Evolutionary conservation across 2,797 vertebrate species (phyloP).

Genomic region (Sebastes oblongus): DNA sequence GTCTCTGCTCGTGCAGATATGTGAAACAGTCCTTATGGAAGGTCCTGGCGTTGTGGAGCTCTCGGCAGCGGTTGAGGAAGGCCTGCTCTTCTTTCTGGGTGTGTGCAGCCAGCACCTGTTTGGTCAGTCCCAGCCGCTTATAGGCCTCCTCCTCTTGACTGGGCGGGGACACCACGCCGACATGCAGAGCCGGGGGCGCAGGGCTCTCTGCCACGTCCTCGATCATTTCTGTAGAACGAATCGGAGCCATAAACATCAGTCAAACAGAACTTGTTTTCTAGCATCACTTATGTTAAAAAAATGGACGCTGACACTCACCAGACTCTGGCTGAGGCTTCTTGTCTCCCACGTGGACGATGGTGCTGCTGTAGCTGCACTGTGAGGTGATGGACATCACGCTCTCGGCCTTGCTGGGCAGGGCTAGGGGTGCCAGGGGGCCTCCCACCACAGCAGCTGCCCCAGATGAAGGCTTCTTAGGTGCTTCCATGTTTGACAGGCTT

Average conservation of each 20-base stretch:
- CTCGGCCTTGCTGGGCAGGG: constrained; percentile 90
- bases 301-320: constrained; percentile 74
- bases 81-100: constrained; percentile 95
- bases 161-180: constrained; percentile 72
- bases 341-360: constrained; percentile 97
- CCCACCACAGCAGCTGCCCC: constrained; percentile 67
- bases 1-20: constrained; percentile 74
- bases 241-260: background rate
- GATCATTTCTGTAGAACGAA: constrained; percentile 83
- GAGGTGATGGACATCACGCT: constrained; percentile 94
- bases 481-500: constrained; percentile 75
- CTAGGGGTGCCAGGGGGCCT: constrained; percentile 80
- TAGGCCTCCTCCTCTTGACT: constrained; percentile 89
- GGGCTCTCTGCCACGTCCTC: constrained; percentile 87
- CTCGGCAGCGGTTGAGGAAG: constrained; percentile 89
- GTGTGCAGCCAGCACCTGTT: constrained; percentile 93
- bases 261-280: background rate
- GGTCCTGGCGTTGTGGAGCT: constrained; percentile 78
- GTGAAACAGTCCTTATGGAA: constrained; percentile 85
- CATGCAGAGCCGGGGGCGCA: constrained; percentile 54
- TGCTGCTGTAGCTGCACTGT: constrained; percentile 98
- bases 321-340: constrained; percentile 92
- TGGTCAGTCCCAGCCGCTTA: constrained; percentile 90
- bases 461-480: constrained; percentile 68
- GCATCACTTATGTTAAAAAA: background rate